Conservation (phyloP, 2,888 invertebrate species). For the Lumbricus terrestris region DNA sequence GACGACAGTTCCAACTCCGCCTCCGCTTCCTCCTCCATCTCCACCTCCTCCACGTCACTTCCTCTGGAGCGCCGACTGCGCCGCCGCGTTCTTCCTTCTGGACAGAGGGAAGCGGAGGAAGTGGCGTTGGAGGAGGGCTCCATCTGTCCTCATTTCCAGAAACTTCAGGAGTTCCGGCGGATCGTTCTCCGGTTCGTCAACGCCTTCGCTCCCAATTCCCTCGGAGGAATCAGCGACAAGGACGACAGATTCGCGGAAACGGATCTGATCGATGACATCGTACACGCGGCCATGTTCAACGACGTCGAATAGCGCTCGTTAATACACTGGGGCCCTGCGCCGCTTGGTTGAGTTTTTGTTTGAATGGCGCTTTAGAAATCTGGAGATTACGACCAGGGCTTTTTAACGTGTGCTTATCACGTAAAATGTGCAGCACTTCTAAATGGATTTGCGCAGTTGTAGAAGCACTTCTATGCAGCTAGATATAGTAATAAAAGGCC, state of each 20-base stretch:
- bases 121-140: neutral
- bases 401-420: no score
- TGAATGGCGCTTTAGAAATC: no score
- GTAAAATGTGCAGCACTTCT: no score
- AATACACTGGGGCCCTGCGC: no score
- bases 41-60: neutral
- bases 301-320: constrained; percentile 37
- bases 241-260: constrained; percentile 55
- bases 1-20: neutral
- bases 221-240: constrained; percentile 47
- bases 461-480: no score
- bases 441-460: no score
- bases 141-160: constrained; percentile 47
- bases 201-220: constrained; percentile 52
- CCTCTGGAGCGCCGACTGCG: neutral
- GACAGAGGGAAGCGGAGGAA: neutral
- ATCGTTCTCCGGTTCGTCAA: constrained; percentile 57
- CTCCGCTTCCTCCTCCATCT: neutral
- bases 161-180: constrained; percentile 50
- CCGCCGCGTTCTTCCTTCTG: neutral
- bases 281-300: constrained; percentile 53
- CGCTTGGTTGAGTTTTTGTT: no score
- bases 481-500: no score
- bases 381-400: no score
- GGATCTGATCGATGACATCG: constrained; percentile 56